These are phyloP conservation scores for Cephus runcator DNA, from an alignment of 2,888 invertebrate species.

Conservation along the genomic window DNA sequence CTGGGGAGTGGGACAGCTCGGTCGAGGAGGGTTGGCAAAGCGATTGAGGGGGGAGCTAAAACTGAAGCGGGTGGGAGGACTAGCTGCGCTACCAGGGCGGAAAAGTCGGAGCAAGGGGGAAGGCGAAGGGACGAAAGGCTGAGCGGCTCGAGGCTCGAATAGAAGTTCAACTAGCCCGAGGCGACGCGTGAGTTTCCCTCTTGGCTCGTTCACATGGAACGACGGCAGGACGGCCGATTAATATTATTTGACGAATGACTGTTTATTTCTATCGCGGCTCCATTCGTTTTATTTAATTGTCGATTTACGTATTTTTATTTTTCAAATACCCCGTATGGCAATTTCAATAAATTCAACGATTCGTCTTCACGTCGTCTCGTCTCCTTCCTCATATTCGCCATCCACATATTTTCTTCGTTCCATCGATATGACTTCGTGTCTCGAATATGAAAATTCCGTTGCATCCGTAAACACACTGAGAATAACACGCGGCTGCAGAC, in stretches of 20 bases:
- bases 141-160: neutral
- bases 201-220: neutral
- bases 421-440: too few species aligned
- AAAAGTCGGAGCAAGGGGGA: neutral
- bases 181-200: too few species aligned
- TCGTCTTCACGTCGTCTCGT: neutral
- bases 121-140: neutral
- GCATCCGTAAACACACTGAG: neutral
- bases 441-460: neutral
- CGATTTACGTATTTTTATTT: neutral
- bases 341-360: too few species aligned
- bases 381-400: neutral
- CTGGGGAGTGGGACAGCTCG: too few species aligned
- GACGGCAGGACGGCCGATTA: too few species aligned
- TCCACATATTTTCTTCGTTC: neutral
- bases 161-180: neutral
- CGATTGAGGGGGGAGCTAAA: too few species aligned
- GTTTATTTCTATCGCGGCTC: too few species aligned
- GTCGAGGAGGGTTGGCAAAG: too few species aligned
- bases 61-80: too few species aligned
- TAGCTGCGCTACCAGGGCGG: neutral
- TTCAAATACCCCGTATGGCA: too few species aligned
- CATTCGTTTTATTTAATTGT: neutral
- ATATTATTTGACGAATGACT: too few species aligned
- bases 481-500: neutral